Base-by-base conservation (phyloP, 2,113 vertebrate species). In the Coregonus clupeaformis region DNA sequence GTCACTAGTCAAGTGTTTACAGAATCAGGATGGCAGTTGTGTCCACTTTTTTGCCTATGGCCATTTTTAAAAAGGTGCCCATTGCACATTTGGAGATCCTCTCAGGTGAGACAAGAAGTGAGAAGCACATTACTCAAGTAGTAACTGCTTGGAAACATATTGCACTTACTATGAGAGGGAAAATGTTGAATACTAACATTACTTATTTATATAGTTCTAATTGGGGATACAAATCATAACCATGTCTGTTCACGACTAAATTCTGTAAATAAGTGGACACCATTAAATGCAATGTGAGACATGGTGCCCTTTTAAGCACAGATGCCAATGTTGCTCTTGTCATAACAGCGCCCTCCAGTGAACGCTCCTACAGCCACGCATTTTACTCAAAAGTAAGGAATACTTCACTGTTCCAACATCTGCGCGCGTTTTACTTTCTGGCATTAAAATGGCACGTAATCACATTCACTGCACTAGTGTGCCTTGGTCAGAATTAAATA, bases 291-390 rank as follows among this genome's bases (percentile, higher is more conserved):
- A 29, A 71, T 12, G 55, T 49, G 52, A 45, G 66, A 32, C 25
- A 18, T 20, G 20, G 49, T 20, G 25, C 42, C 49, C 49, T 52
- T 52, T 16, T 52, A 18, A 14, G 4, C 18, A 5, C 45, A 22
- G 14, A 22, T 30, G 52, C 13, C 18, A 22, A n/a, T 30, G n/a
- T 36, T 16, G 68, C 80, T 74, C 79, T 88, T 29, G 36, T 80
- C 73, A 71, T 70, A 77, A 86, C 79, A 91, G 89, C 91, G 89
- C 89, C 91, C 90, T 88, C 91, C 85, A 90, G 91, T 80, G 91
- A 79, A 72, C 74, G 47, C 29, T 67, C 24, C 42, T 73, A 77
- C 52, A 84, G 68, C 3, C 32, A 66, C 47, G 75, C 68, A 76
- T 77, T 76, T 73, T 45, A 78, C 20, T 72, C 25, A 72, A 63